Conservation (phyloP, 1,140 invertebrate species). For the Heterodera schachtii region DNA sequence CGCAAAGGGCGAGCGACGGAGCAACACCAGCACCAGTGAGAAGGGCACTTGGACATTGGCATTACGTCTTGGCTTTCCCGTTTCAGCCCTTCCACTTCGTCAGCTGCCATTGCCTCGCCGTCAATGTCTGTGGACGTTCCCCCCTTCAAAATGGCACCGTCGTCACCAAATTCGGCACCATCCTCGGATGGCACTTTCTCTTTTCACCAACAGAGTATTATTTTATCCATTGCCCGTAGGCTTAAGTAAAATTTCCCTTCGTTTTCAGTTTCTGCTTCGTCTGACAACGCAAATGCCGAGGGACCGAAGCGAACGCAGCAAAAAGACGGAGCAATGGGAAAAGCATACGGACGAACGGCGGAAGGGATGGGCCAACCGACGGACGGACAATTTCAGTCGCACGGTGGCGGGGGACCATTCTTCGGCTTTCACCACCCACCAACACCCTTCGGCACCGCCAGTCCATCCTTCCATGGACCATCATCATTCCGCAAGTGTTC, state of each 20-base stretch:
- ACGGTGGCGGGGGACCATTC: not conserved
- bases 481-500: not conserved
- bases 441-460: not conserved
- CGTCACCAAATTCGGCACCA: not conserved
- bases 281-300: not conserved
- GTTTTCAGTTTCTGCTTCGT: not conserved
- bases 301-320: not conserved
- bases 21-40: not conserved
- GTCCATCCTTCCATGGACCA: not conserved
- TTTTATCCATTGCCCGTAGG: too few relatives aligned
- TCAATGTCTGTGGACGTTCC: not conserved
- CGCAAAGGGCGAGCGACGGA: not conserved
- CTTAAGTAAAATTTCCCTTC: too few relatives aligned
- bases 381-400: not conserved
- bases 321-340: not conserved
- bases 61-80: too few relatives aligned
- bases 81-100: not conserved
- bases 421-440: not conserved
- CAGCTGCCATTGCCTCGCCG: slow-evolving; percentile 1
- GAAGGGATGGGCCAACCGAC: not conserved
- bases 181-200: not conserved
- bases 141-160: not conserved
- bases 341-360: not conserved
- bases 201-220: too few relatives aligned
- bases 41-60: not conserved